Base-by-base conservation (phyloP, 1,140 invertebrate genomes). In the Drosophila truncata region DNA sequence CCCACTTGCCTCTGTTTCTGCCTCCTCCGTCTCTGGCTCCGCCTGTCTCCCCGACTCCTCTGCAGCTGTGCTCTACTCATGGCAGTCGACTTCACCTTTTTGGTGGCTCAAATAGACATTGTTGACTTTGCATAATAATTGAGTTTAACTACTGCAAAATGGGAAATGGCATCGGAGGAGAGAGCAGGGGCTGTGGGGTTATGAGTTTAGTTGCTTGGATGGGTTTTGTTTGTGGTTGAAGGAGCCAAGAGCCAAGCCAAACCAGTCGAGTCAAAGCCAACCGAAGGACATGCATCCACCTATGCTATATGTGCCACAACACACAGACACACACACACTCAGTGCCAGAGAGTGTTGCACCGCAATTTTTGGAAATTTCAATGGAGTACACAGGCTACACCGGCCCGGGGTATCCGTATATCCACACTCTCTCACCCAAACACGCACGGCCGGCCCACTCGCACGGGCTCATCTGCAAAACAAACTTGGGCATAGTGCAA, bases 81-180 rank as follows among this genome's bases (percentile, higher is more conserved):
- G 46, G 33, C 20, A 58, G 54, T 58, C 65, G 76, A 54, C 64
- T 65, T 72, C 66, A 78, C 82, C 82, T 86, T 81, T 82, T 82
- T 67, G 75, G 65, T 85, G 73, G 66, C 83, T 82, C 82, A 86
- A 86, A 86, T 86, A 82, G 78, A 88, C 84, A 88, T 88, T 88
- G 84, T 88, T 88, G 84, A 88, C 84, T 88, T 84, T 88, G 84
- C 84, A 88, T 88, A 88, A 88, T 88, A 88, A 88, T 88, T 88
- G 84, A 88, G 84, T 88, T 88, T 84, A 88, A 90, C 84, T 84
- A 90, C 85, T 75, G 80, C 84, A 80, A 78, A 71, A 82, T 67
- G 74, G 52, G 63, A 67, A 71, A 57, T 55, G 61, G 54, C 41
- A 58, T 35, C 37, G 33, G 6, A 31, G 16, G 31, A 29, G 59